Conservation (phyloP, 2,888 invertebrate species). For the Tineola bisselliella region DNA sequence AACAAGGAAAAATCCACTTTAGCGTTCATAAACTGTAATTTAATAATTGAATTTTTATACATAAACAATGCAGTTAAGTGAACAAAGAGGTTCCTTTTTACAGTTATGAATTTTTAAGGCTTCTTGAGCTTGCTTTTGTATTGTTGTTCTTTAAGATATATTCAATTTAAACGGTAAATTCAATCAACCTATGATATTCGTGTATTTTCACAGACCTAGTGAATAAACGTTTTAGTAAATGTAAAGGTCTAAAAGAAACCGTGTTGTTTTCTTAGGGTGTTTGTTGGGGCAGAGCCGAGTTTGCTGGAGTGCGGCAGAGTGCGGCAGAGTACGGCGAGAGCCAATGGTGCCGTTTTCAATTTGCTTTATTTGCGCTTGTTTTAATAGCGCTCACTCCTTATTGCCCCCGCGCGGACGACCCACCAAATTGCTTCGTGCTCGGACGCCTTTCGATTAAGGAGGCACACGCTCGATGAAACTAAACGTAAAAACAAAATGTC, state of each 20-base stretch:
- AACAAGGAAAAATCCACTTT: background rate
- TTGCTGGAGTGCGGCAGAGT: conserved; percentile 24
- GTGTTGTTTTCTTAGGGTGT: conserved; percentile 44
- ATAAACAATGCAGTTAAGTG: conserved; percentile 3
- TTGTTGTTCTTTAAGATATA: background rate
- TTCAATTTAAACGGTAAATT: background rate
- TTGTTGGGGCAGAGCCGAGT: conserved; percentile 27
- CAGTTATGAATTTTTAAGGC: background rate
- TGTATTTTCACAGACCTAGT: background rate
- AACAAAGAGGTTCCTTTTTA: conserved; percentile 2
- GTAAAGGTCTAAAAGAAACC: conserved; percentile 16
- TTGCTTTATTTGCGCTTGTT: conserved; percentile 67
- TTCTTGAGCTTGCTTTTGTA: background rate
- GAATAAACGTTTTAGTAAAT: background rate
- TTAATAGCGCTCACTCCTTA: conserved; percentile 64
- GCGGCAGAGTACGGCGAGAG: too few relatives aligned
- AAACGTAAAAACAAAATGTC: conserved; percentile 15
- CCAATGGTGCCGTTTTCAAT: conserved; percentile 59
- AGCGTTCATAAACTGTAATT: background rate
- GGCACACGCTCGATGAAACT: conserved; percentile 26
- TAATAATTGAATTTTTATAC: background rate
- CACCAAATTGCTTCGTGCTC: conserved; percentile 64
- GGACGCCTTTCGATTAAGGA: conserved; percentile 61
- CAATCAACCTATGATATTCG: background rate
- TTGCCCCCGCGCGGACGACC: conserved; percentile 53